Percentiles rank a stretch among this genome's conserved stretches.
Evolutionary conservation across 2,888 invertebrate genomes (phyloP).

Genomic region (Folsomia manolachei): DNA sequence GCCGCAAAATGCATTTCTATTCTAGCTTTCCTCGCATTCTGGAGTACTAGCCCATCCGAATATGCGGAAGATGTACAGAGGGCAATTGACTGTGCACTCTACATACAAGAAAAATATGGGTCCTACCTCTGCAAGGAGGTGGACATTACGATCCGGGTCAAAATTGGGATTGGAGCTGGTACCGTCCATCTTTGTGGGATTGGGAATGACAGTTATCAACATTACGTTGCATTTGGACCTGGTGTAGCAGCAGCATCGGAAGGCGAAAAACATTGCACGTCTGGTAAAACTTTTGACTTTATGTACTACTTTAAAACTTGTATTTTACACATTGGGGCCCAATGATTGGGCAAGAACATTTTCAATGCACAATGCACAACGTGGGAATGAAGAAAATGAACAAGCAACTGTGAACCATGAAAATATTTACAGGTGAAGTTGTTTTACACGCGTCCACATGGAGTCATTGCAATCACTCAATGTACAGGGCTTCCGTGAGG

Average conservation of each 20-base stretch:
- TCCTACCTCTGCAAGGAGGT: slow-evolving; percentile 61
- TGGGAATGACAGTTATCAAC: slow-evolving; percentile 42
- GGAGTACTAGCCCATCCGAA: slow-evolving; percentile 62
- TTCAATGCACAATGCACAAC: neutral
- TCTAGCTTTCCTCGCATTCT: slow-evolving; percentile 63
- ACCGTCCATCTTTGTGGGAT: slow-evolving; percentile 33
- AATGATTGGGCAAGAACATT: too few relatives aligned
- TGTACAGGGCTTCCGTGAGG: slow-evolving; percentile 26
- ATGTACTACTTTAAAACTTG: neutral
- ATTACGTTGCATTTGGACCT: slow-evolving; percentile 45
- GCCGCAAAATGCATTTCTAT: too few relatives aligned
- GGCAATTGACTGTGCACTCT: slow-evolving; percentile 58
- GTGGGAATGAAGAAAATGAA: too few relatives aligned
- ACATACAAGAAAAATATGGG: slow-evolving; percentile 66
- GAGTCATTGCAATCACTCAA: slow-evolving; percentile 24
- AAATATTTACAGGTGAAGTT: too few relatives aligned
- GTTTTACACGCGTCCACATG: slow-evolving; percentile 32
- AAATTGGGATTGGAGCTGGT: slow-evolving; percentile 48
- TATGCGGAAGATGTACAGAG: slow-evolving; percentile 56
- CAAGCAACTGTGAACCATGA: too few relatives aligned
- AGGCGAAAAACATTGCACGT: slow-evolving; percentile 45
- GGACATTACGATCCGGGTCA: slow-evolving; percentile 59
- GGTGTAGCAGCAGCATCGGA: slow-evolving; percentile 41
- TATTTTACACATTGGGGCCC: too few relatives aligned
- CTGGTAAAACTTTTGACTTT: slow-evolving; percentile 11